phyloP scores from a whole-genome alignment of 2,888 invertebrate species.

The Synanthedon andrenaeformis region DNA sequence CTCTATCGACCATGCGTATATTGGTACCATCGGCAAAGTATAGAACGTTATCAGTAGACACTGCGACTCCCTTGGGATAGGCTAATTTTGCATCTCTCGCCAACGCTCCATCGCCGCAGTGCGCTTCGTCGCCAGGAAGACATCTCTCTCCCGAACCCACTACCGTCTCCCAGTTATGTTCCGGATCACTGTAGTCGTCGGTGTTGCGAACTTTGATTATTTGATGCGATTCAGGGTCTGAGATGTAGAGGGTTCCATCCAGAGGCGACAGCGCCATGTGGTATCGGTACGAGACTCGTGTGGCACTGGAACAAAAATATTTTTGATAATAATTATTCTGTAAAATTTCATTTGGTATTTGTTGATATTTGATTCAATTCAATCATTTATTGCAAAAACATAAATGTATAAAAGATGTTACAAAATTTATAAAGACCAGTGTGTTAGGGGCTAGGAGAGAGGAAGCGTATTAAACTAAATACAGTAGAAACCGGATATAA shows the following conservation, averaged over 20 bases:
- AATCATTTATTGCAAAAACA: no score
- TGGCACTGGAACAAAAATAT: conserved; percentile 74
- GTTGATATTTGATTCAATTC: not conserved
- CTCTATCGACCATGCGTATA: conserved; percentile 91
- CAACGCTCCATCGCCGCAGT: conserved; percentile 95
- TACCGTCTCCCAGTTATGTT: conserved; percentile 93
- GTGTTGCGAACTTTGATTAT: conserved; percentile 88
- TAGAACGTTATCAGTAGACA: conserved; percentile 89
- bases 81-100: conserved; percentile 94
- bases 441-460: no score
- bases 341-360: not conserved
- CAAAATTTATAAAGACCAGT: no score
- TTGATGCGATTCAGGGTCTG: conserved; percentile 95
- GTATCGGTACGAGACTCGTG: conserved; percentile 94
- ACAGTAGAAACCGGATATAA: no score
- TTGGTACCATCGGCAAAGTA: conserved; percentile 98
- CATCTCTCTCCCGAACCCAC: conserved; percentile 96
- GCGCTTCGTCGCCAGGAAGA: conserved; percentile 91
- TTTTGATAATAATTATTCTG: not conserved
- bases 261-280: conserved; percentile 96
- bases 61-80: conserved; percentile 96
- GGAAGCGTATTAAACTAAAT: no score
- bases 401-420: no score
- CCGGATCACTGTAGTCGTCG: conserved; percentile 85
- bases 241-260: conserved; percentile 93